Base-by-base conservation (phyloP, 2,888 invertebrate species). In the Morpho deidamia region DNA sequence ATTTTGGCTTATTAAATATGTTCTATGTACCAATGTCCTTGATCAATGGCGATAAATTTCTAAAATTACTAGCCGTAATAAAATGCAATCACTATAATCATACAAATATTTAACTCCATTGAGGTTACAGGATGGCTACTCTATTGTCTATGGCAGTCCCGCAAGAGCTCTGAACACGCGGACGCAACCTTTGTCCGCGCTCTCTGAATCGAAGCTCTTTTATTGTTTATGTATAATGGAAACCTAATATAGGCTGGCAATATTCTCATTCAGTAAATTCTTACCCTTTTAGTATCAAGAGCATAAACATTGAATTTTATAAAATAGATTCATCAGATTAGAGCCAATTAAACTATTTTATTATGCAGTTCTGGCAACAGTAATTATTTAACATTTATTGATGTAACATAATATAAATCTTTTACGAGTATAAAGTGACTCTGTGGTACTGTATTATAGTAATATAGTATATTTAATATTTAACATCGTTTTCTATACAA, bases 121-220 rank as follows among this genome's bases (percentile, higher is more conserved):
- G 57, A 50, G 57, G 57, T 57, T 44, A 51, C 51, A 50, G 57
- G 54, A 54, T 54, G 57, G 54, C 48, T 40, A 11, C 33, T 44
- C 56, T 47, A 57, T 57, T 57, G 57, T 57, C 54, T 54, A 54
- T 11, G 34, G 42, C 10, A 46, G 46, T 42, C 44, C 54, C 44
- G 54, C 46, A 50, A 54, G 49, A 41, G 53, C 53, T 53, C 39
- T 34, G 39, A 10, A 46, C 43, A 40, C 23, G 37, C 41, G 53
- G 51, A 46, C 47, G 51, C 44, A 33, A 37, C 53, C 51, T 50
- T 56, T 48, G 48, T 48, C 40, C 48, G 40, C 12, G 48, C 48
- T 40, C 48, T 48, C 33, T 48, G 48, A 34, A 48, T 40, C 33
- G 48, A 41, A 48, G 48, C 48, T 48, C 48, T 48, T 53, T 56